Percentiles rank a stretch among this genome's conserved stretches.
Conservation (phyloP, 1,140 invertebrate genomes). For the Homalodisca vitripennis region DNA sequence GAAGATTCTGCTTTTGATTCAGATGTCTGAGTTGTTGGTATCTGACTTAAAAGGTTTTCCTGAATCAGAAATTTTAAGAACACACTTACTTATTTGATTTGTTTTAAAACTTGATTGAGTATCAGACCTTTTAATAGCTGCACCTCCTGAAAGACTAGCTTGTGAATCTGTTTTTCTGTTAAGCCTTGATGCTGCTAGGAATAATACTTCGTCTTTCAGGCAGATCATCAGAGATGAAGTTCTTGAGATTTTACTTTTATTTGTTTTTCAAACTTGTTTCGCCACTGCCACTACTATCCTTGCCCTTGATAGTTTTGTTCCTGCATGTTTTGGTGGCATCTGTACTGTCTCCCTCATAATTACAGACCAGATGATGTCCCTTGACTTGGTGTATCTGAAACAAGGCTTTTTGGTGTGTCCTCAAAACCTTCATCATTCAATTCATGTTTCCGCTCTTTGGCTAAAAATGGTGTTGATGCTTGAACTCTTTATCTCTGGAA, state of each 20-base stretch:
- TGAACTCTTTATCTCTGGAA: constrained; percentile 51
- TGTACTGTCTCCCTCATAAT: constrained; percentile 62
- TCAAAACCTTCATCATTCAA: constrained; percentile 87
- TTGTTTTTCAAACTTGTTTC: constrained; percentile 40
- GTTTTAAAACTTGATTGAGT: neutral
- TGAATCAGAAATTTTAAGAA: constrained; percentile 2
- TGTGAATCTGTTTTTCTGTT: constrained; percentile 45
- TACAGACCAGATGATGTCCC: constrained; percentile 71
- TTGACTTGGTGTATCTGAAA: constrained; percentile 80
- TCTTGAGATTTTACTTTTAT: constrained; percentile 40
- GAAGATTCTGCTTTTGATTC: constrained; percentile 37
- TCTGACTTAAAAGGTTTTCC: constrained; percentile 11
- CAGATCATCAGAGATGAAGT: constrained; percentile 43
- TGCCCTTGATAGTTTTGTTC: constrained; percentile 35
- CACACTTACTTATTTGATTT: constrained; percentile 4
- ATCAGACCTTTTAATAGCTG: neutral
- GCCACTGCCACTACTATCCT: constrained; percentile 44
- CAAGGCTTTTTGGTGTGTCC: constrained; percentile 80
- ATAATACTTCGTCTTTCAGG: constrained; percentile 42
- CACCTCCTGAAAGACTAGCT: constrained; percentile 34
- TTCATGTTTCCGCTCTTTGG: constrained; percentile 56
- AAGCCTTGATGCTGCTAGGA: constrained; percentile 48
- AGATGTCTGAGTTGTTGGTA: constrained; percentile 48
- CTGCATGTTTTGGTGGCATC: constrained; percentile 45
- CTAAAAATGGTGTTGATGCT: constrained; percentile 47